Evolutionary conservation across 2,888 invertebrate genomes (phyloP).

Genomic region (Hoplodrina ambigua): DNA sequence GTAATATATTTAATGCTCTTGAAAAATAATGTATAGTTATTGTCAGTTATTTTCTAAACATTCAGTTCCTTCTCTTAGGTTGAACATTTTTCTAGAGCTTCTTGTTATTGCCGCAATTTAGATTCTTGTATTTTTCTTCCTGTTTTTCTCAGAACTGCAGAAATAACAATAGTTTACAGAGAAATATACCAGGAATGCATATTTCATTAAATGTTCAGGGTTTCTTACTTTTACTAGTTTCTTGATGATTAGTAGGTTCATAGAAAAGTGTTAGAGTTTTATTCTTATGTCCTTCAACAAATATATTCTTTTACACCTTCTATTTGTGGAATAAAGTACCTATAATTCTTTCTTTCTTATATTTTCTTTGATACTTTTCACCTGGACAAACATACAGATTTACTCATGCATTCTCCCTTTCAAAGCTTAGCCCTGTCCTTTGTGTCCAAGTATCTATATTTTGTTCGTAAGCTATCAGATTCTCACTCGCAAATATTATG

Average conservation of each 20-base stretch:
- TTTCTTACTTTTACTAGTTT: not conserved
- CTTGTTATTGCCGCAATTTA: not conserved
- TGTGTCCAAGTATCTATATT: slow-evolving; percentile 56
- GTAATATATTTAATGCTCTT: not conserved
- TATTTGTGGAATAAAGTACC: not conserved
- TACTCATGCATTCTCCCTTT: slow-evolving; percentile 54
- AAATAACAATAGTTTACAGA: not conserved
- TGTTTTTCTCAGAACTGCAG: slow-evolving; percentile 11
- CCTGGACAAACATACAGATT: slow-evolving; percentile 37
- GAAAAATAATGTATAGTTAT: not conserved
- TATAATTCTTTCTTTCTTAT: not conserved
- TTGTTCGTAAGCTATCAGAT: slow-evolving; percentile 59
- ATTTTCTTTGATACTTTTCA: not conserved
- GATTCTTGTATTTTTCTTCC: not conserved
- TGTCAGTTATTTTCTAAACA: not conserved
- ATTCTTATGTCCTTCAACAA: not conserved
- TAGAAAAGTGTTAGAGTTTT: not conserved
- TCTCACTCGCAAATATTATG: slow-evolving; percentile 62
- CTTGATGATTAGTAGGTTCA: not conserved
- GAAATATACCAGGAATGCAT: not conserved
- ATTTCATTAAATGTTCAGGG: not conserved
- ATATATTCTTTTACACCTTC: not conserved
- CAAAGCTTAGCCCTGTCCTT: slow-evolving; percentile 55
- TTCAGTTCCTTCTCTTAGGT: slow-evolving; percentile 3
- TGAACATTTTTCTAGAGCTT: slow-evolving; percentile 21